Conservation (phyloP, 2,797 vertebrate genomes). For the Pipistrellus kuhlii region DNA sequence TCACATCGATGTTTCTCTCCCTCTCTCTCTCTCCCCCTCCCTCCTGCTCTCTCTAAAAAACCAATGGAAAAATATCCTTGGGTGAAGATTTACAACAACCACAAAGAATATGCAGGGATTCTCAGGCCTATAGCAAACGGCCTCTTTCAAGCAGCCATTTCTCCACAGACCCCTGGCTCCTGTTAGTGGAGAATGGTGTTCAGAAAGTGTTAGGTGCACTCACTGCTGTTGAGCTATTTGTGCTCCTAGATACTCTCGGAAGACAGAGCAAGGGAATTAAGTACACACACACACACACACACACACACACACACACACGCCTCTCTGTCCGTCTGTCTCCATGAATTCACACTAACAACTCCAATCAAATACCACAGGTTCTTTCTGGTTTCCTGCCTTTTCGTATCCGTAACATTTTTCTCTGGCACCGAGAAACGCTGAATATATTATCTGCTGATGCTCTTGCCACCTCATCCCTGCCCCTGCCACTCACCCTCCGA, state of each 20-base stretch:
- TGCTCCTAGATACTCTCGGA: neutral
- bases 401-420: neutral
- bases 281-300: neutral
- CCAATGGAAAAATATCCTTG: no score
- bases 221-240: neutral
- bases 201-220: slow-evolving; percentile 10
- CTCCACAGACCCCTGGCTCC: neutral
- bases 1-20: no score
- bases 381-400: neutral
- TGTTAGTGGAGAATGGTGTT: neutral
- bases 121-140: neutral
- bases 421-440: neutral
- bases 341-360: neutral
- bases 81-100: no score
- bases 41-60: no score
- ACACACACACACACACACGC: neutral
- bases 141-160: neutral
- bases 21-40: no score
- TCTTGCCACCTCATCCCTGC: neutral
- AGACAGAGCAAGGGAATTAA: neutral
- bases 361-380: neutral
- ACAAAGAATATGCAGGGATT: neutral
- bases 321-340: neutral
- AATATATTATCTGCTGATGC: neutral
- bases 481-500: neutral